These are phyloP conservation scores for Cheilosia variabilis DNA, from an alignment of 2,888 invertebrate genomes.

Conservation along the genomic window DNA sequence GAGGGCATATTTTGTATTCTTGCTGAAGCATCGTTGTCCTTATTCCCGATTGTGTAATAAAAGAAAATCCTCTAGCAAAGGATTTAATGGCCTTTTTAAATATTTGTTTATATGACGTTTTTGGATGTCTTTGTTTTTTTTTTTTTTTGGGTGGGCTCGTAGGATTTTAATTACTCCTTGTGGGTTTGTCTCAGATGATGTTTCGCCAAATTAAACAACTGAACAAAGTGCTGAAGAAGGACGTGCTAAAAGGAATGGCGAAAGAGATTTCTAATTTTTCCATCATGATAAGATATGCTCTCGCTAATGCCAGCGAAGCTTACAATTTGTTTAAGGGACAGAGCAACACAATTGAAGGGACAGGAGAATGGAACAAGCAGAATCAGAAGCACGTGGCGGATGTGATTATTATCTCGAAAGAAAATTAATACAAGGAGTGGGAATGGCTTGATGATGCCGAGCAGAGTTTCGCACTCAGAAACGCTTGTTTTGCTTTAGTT, in stretches of 20 bases:
- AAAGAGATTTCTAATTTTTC: conserved; percentile 9
- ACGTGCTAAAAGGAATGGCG: background rate
- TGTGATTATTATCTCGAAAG: background rate
- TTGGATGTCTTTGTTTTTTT: background rate
- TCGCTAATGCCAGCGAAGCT: conserved; percentile 17
- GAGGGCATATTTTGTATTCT: conserved; percentile 15
- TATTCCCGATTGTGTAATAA: conserved; percentile 44
- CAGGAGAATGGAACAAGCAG: background rate
- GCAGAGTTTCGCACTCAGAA: too few species aligned
- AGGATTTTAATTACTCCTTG: background rate
- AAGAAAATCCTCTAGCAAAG: conserved; percentile 28
- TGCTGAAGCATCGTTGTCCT: conserved; percentile 10
- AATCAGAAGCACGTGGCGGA: background rate
- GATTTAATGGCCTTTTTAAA: conserved; percentile 39
- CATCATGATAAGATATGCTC: conserved; percentile 30
- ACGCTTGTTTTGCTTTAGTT: too few species aligned
- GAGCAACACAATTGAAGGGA: conserved; percentile 1
- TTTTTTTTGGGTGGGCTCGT: background rate
- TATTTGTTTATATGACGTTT: conserved; percentile 11
- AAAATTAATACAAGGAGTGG: background rate
- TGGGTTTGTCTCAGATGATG: background rate
- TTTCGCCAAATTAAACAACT: conserved; percentile 12
- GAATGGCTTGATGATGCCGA: too few species aligned
- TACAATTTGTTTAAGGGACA: conserved; percentile 28
- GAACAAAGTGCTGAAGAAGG: conserved; percentile 3